Evolutionary conservation across 2,113 vertebrate genomes (phyloP).

Genomic region (Plecotus auritus): DNA sequence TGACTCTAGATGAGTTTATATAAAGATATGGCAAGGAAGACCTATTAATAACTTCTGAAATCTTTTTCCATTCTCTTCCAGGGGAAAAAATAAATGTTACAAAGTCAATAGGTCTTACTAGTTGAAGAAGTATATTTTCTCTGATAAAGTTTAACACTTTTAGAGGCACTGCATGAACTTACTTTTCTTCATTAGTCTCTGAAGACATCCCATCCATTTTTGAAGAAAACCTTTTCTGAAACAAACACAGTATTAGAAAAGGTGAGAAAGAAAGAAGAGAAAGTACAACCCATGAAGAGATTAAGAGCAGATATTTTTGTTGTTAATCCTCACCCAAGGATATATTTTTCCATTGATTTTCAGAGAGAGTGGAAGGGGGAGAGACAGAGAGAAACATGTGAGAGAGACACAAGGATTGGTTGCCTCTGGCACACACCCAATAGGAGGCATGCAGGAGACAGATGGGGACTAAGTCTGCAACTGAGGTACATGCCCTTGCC

Average conservation of each 20-base stretch:
- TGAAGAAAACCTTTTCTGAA: conserved; percentile 63
- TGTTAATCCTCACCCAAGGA: too few relatives aligned
- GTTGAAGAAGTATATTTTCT: conserved; percentile 33
- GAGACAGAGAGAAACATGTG: too few relatives aligned
- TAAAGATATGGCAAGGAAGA: not conserved
- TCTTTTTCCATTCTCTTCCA: not conserved
- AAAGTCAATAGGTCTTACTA: not conserved
- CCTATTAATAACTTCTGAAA: not conserved
- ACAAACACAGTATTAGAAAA: conserved; percentile 57
- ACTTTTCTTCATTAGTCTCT: conserved; percentile 78
- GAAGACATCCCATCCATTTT: conserved; percentile 77
- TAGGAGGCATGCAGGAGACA: too few relatives aligned
- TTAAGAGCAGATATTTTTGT: not conserved
- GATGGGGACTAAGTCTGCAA: too few relatives aligned
- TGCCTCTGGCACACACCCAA: too few relatives aligned
- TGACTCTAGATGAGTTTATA: conserved; percentile 23
- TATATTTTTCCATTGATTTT: too few relatives aligned
- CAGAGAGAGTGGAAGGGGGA: too few relatives aligned
- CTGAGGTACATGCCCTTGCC: too few relatives aligned
- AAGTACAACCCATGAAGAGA: conserved; percentile 8
- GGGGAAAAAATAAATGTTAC: not conserved
- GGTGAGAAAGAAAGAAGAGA: not conserved
- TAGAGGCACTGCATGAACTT: conserved; percentile 67
- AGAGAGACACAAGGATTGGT: too few relatives aligned
- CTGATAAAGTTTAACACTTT: conserved; percentile 13